These are phyloP conservation scores for Ischnura elegans DNA, from an alignment of 2,888 invertebrate species.

Conservation along the genomic window DNA sequence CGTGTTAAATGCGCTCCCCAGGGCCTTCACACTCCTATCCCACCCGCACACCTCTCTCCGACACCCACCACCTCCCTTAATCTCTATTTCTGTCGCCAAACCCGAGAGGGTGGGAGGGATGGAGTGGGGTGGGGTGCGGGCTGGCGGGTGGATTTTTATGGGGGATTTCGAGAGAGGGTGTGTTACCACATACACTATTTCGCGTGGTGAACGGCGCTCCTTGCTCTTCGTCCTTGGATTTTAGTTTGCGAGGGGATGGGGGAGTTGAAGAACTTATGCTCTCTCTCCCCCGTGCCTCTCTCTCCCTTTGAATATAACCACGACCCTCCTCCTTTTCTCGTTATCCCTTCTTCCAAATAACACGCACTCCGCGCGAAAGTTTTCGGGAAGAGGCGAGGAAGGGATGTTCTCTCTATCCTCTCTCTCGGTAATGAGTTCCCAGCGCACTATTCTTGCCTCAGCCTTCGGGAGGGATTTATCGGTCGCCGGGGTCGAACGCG, in stretches of 20 bases:
- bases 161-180: background rate
- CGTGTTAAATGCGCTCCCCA: background rate
- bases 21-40: background rate
- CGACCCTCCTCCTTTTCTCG: background rate
- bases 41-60: background rate
- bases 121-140: background rate
- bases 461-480: background rate
- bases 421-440: background rate
- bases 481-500: background rate
- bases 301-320: no score
- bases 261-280: background rate
- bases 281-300: background rate
- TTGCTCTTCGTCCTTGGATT: slow-evolving; percentile 7
- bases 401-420: no score
- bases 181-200: background rate
- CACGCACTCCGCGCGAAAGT: background rate
- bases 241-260: background rate
- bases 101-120: background rate
- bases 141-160: background rate
- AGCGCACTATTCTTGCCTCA: slow-evolving; percentile 13
- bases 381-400: background rate
- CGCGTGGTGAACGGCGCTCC: background rate
- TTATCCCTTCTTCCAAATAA: background rate
- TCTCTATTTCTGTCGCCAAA: slow-evolving; percentile 57
- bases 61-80: background rate